Base-by-base conservation (phyloP, 2,888 invertebrate genomes). In the Noctua fimbriata region DNA sequence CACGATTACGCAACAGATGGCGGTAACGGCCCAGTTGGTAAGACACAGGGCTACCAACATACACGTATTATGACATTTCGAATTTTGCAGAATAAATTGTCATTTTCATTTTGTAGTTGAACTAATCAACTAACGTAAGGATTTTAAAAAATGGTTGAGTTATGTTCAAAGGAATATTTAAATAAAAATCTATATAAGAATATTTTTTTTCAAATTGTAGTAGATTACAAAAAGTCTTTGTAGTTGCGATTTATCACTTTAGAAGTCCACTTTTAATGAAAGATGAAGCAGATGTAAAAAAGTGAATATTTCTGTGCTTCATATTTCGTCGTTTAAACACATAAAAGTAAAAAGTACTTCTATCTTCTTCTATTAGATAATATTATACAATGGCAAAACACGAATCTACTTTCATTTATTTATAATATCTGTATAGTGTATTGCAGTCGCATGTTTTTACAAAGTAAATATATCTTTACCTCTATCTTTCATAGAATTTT, bases 1-100 rank as follows among this genome's bases (percentile, higher is more conserved):
- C 71, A 78, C 85, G 73, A 44, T 89, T 87, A 81, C 69, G 81
- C 79, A 89, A 89, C 28, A 87, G 81, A 88, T 81, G 87, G 79
- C 78, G 41, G 80, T 84, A 87, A 82, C 87, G 79, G 69, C 66
- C 77, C 82, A 84, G 69, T 85, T 84, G 83, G 76, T 70, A 80
- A 36, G 7, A 66, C 21, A 58, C 79, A 88, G 90, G 89, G 89
- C 55, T 89, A 81, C n/a, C 85, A 81, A 41, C n/a, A 36, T 7
- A 47, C 16, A 16, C 0, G 66, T 58, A 58, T 82, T 41, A 55
- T 81, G 9, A 58, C 14, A 60, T 41, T 60, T 60, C 3, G 4
- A 36, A 36, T 36, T 36, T 36, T n/a, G n/a, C n/a, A n/a, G n/a
- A n/a, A n/a, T n/a, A 79, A 63, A 32, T 16, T 14, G 12, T 6